phyloP scores from a whole-genome alignment of 2,797 vertebrate genomes.

The Helicolenus hilgendorfi region DNA sequence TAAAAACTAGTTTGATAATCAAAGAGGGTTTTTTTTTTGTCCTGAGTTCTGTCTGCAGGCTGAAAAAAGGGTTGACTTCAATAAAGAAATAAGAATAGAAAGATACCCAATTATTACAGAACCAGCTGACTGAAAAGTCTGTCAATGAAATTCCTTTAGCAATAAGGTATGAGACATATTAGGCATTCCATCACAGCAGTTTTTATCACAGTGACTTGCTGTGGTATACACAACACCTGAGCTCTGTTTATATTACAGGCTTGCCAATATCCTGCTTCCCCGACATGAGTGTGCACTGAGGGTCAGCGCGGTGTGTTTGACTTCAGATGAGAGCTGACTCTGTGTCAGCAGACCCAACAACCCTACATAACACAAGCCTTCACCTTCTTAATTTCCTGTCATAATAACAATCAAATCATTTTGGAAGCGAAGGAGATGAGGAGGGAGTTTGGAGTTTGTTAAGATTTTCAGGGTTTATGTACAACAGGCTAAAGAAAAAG shows the following conservation, averaged over 20 bases:
- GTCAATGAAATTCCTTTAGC: not conserved
- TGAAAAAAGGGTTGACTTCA: not conserved
- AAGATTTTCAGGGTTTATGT: not conserved
- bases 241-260: slow-evolving; percentile 66
- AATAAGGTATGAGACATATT: not conserved
- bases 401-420: slow-evolving; percentile 27
- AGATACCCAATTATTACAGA: not conserved
- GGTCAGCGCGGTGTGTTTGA: slow-evolving; percentile 41
- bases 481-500: not conserved
- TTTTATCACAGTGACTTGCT: slow-evolving; percentile 39
- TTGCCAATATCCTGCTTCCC: slow-evolving; percentile 74
- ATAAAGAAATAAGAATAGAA: not conserved
- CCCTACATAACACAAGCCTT: not conserved
- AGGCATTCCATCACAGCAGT: slow-evolving; percentile 27
- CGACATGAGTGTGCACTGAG: slow-evolving; percentile 13
- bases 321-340: slow-evolving; percentile 55
- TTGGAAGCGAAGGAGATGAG: not conserved
- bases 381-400: slow-evolving; percentile 58
- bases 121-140: not conserved
- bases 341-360: slow-evolving; percentile 43
- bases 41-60: not conserved
- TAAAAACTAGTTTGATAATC: not conserved
- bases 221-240: slow-evolving; percentile 28
- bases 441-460: not conserved
- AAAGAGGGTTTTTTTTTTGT: not conserved